These are phyloP conservation scores for Chloroclystis v-ata DNA, from an alignment of 2,888 invertebrate species.

Conservation along the genomic window DNA sequence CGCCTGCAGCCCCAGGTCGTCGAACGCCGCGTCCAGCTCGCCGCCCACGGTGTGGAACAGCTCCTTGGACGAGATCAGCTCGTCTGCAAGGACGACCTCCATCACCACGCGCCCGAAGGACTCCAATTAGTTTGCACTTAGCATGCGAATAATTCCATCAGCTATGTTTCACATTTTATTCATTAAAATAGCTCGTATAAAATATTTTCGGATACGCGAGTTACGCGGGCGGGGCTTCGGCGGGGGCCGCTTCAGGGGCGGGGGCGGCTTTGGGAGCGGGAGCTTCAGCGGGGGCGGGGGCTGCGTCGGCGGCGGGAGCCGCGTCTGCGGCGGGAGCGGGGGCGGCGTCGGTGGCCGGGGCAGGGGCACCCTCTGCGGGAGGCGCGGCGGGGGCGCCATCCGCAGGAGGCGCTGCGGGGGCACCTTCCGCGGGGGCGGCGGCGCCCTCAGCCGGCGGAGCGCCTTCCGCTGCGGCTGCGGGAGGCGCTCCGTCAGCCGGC, in stretches of 20 bases:
- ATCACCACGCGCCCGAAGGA: conserved; percentile 20
- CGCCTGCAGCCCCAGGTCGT: conserved; percentile 75
- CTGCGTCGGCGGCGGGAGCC: conserved; percentile 25
- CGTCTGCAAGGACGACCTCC: conserved; percentile 79
- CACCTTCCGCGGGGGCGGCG: conserved; percentile 31
- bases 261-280: conserved; percentile 30
- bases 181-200: conserved; percentile 41
- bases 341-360: conserved; percentile 32
- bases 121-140: conserved; percentile 12
- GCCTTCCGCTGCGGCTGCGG: conserved; percentile 42
- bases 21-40: conserved; percentile 94
- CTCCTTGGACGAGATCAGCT: conserved; percentile 91
- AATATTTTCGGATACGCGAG: neutral
- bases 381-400: conserved; percentile 33
- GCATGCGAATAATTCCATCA: conserved; percentile 62
- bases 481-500: conserved; percentile 32
- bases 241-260: conserved; percentile 29
- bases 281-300: conserved; percentile 32
- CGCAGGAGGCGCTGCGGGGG: conserved; percentile 40
- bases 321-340: conserved; percentile 28
- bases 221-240: conserved; percentile 31
- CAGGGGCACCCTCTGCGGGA: conserved; percentile 46
- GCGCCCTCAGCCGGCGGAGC: conserved; percentile 36
- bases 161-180: conserved; percentile 61
- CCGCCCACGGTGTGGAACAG: conserved; percentile 94